Evolutionary conservation across 2,888 invertebrate genomes (phyloP), one percentile per base, ranked within the genome.

Genomic region (Leucophenga montana): DNA sequence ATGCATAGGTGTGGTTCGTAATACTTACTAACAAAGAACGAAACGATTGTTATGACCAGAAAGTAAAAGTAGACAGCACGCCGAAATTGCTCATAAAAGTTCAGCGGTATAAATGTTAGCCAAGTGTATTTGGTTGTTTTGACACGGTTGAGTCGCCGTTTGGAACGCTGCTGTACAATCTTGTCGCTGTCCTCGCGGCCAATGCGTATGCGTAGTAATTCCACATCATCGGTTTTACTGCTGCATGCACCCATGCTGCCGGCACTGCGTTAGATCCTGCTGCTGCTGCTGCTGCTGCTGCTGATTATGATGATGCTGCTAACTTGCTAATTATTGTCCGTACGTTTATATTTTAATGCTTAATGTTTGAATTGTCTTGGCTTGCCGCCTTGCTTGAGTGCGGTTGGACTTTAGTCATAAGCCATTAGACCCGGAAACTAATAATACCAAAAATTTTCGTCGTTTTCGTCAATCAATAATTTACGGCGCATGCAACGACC

Each of bases 1-100:
- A n/a, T n/a, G n/a, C n/a, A n/a, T n/a, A n/a, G n/a, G n/a, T n/a
- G n/a, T n/a, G n/a, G n/a, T n/a, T n/a, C 16, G 3, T 22, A 8
- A 13, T 20, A 88, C 91, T 89, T 78, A 92, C 92, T 91, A 76
- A 92, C 92, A 77, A 92, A 87, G 75, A 94, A 88, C 73, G 94
- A 92, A 57, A 95, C 90, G 14, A 95, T 89, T 11, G 94, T 92
- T 75, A 95, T 92, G 33, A 93, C 88, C 44, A 96, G 90, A 86
- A 96, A 96, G 87, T 95, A 96, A 86, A 95, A 95, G 89, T 95
- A 96, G 74, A 95, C 95, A 53, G 95, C 91, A 57, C 96, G 91
- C 20, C 94, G 91, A 87, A 96, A 95, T 89, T 96, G 96, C 83
- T 95, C 95, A 77, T 92, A 90, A 44, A 96, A 88, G 88, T 95